Evolutionary conservation across 2,113 vertebrate genomes (phyloP).

Genomic region (Manacus vitellinus): DNA sequence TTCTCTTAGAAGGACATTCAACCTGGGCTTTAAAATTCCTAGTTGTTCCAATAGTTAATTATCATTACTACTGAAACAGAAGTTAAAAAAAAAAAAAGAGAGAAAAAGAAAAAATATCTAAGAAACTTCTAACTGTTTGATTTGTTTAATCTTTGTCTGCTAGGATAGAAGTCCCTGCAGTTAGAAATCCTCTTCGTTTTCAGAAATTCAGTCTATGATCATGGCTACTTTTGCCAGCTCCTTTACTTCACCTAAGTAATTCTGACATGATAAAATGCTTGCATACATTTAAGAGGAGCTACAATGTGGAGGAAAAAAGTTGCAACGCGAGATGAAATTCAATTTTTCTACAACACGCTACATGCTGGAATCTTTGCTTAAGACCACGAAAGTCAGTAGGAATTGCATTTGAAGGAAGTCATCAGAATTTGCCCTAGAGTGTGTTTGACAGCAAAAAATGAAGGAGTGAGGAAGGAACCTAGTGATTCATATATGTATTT

Average conservation of each 20-base stretch:
- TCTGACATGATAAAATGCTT: background rate
- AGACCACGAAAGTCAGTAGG: background rate
- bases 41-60: background rate
- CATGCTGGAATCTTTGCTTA: background rate
- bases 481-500: background rate
- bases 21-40: background rate
- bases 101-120: too few species aligned
- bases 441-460: background rate
- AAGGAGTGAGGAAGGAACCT: background rate
- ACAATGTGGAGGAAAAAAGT: background rate
- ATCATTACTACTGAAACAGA: background rate
- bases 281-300: background rate
- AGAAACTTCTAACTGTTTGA: background rate
- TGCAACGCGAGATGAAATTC: background rate
- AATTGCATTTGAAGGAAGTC: background rate
- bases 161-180: background rate
- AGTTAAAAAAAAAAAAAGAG: background rate
- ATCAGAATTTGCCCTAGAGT: background rate
- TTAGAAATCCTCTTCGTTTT: background rate
- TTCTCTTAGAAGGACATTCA: background rate
- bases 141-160: background rate
- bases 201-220: background rate
- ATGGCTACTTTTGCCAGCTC: background rate
- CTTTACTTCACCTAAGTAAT: background rate
- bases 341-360: background rate